These are phyloP conservation scores for Ips nitidus DNA, from an alignment of 1,140 invertebrate genomes.

Conservation along the genomic window DNA sequence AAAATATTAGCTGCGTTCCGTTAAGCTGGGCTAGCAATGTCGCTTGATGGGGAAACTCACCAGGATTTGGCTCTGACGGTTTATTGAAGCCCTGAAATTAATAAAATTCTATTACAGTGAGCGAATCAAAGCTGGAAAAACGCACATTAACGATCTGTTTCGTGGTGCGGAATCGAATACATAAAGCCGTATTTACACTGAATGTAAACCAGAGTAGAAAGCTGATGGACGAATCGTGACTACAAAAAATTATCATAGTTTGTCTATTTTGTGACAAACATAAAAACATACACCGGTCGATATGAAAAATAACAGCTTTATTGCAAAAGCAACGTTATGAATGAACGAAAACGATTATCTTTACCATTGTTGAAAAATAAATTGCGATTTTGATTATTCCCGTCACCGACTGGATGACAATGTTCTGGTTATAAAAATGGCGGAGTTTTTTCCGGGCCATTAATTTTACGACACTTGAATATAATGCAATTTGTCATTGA, in stretches of 20 bases:
- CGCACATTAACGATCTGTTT: not conserved
- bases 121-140: not conserved
- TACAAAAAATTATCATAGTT: not conserved
- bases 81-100: conserved; percentile 44
- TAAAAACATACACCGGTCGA: not conserved
- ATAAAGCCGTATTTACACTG: not conserved
- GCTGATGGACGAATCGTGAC: not conserved
- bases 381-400: conserved; percentile 9
- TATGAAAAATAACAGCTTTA: conserved; percentile 4
- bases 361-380: conserved; percentile 6
- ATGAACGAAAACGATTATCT: conserved; percentile 7
- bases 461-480: conserved; percentile 7
- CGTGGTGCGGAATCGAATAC: not conserved
- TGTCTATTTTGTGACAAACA: not conserved
- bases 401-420: conserved; percentile 5
- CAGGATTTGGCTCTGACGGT: conserved; percentile 45
- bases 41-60: conserved; percentile 49
- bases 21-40: conserved; percentile 42
- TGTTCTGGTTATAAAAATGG: conserved; percentile 19
- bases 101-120: not conserved
- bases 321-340: not conserved
- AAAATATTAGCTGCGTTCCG: conserved; percentile 46
- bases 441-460: conserved; percentile 15
- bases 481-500: conserved; percentile 24
- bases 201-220: not conserved